A percentile compares a stretch with the other conserved stretches of the same genome.
These are phyloP conservation scores for Rachycentron canadum DNA, from an alignment of 2,797 vertebrate genomes.

Conservation along the genomic window DNA sequence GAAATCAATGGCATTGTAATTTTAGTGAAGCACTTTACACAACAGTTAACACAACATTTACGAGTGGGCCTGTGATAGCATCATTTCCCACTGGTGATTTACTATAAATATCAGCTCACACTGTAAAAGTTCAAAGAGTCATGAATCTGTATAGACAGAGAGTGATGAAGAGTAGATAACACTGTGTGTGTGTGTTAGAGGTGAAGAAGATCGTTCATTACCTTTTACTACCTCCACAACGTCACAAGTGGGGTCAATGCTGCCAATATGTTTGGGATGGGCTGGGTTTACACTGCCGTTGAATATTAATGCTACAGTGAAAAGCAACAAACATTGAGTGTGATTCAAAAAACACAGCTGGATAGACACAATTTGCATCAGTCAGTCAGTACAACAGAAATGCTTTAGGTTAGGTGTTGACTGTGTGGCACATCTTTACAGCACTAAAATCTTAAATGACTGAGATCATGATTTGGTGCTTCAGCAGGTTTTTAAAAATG, in stretches of 20 bases:
- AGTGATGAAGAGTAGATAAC: conserved; percentile 25
- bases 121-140: conserved; percentile 29
- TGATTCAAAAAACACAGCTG: background rate
- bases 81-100: background rate
- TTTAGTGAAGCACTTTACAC: background rate
- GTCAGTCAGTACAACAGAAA: background rate
- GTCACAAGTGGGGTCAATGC: conserved; percentile 97
- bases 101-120: conserved; percentile 18
- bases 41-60: no score
- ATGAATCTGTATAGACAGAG: conserved; percentile 6
- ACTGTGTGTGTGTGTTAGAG: background rate
- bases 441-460: background rate
- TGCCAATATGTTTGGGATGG: conserved; percentile 96
- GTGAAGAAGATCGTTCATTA: conserved; percentile 69
- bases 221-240: conserved; percentile 94
- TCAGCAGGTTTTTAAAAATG: background rate
- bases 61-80: background rate
- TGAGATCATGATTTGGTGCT: background rate
- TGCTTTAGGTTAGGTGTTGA: background rate
- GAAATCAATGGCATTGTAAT: background rate
- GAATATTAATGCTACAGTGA: conserved; percentile 92
- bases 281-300: conserved; percentile 90
- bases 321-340: conserved; percentile 28
- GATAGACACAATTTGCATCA: background rate
- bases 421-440: background rate